A percentile compares a stretch with the other conserved stretches of the same genome.
Conservation (phyloP, 37 sponge, comb jelly and placozoan species). For the Halisarca cf. caerulea region DNA sequence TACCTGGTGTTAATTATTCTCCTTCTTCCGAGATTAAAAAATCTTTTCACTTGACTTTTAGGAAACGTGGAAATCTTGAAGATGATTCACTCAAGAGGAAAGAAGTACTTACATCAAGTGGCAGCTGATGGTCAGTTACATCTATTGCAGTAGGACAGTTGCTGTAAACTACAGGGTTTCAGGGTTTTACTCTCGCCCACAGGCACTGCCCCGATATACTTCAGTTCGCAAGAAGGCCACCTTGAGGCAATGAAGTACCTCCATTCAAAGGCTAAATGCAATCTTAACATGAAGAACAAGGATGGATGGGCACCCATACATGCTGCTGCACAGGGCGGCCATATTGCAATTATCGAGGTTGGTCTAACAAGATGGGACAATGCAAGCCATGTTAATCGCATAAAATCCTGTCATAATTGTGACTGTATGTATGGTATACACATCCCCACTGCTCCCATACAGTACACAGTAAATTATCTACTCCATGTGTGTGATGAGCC, state of each 20-base stretch:
- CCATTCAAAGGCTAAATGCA: conserved; percentile 58
- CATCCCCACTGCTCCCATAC: not conserved
- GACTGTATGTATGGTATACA: not conserved
- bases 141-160: not conserved
- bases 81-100: conserved; percentile 43
- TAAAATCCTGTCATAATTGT: not conserved
- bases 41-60: too few relatives aligned
- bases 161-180: not conserved
- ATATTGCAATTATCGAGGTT: conserved; percentile 72
- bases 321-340: conserved; percentile 79
- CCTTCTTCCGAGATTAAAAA: too few relatives aligned
- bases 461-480: conserved; percentile 58
- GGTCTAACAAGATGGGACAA: not conserved
- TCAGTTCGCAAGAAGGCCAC: conserved; percentile 75
- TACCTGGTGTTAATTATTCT: too few relatives aligned
- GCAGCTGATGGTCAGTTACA: conserved; percentile 65
- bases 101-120: conserved; percentile 39
- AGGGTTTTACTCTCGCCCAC: not conserved
- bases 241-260: conserved; percentile 67
- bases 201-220: conserved; percentile 81
- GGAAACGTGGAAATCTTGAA: conserved; percentile 76
- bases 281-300: conserved; percentile 25
- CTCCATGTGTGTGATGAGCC: too few relatives aligned
- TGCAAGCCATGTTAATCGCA: not conserved
- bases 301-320: conserved; percentile 80